Conservation (phyloP, 2,888 invertebrate genomes). For the Emmelina monodactyla region DNA sequence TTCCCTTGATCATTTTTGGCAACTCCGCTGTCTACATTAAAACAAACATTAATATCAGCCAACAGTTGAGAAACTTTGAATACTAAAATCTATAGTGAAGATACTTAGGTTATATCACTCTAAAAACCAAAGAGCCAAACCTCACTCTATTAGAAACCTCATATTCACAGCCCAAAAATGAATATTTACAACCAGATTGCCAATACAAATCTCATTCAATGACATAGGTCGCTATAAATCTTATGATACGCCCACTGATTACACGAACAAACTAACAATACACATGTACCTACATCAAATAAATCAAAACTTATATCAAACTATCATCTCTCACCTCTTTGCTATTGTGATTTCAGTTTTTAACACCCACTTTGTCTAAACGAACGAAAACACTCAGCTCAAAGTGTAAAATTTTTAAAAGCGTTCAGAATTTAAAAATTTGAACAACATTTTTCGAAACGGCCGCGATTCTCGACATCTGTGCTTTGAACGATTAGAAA, state of each 20-base stretch:
- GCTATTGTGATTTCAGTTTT: constrained; percentile 48
- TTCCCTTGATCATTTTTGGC: no score
- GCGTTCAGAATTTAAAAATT: constrained; percentile 24
- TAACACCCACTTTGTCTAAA: constrained; percentile 59
- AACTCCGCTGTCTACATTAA: no score
- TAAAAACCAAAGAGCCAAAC: no score
- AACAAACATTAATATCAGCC: no score
- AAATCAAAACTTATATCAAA: constrained; percentile 50
- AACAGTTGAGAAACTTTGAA: no score
- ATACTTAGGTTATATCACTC: no score
- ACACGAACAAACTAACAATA: constrained; percentile 37
- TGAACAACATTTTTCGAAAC: constrained; percentile 37
- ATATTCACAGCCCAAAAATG: no score
- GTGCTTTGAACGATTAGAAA: constrained; percentile 24
- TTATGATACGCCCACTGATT: constrained; percentile 39
- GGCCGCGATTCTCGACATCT: constrained; percentile 35
- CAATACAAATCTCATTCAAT: neutral
- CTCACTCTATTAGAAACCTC: no score
- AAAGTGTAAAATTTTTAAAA: constrained; percentile 19
- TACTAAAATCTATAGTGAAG: no score
- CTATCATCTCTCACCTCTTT: constrained; percentile 54
- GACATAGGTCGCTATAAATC: constrained; percentile 39
- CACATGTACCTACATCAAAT: constrained; percentile 45
- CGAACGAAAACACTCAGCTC: constrained; percentile 21
- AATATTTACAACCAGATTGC: no score